A percentile compares a stretch with the other conserved stretches of the same genome.
Conservation (phyloP, 2,888 invertebrate species). For the Brachynemurus nebulosus region DNA sequence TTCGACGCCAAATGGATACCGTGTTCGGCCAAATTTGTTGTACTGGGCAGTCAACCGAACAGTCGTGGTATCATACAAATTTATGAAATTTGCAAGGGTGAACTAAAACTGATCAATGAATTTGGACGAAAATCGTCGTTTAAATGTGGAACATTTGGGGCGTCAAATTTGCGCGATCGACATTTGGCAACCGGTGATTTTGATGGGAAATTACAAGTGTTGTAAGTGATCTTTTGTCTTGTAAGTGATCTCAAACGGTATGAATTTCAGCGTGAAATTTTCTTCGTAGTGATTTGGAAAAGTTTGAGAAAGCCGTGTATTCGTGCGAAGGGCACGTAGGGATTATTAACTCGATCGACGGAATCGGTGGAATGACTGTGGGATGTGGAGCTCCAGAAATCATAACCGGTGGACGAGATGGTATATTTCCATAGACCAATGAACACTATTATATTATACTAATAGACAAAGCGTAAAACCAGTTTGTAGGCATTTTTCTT, state of each 20-base stretch:
- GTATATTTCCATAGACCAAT: too few relatives aligned
- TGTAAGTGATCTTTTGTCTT: slow-evolving; percentile 37
- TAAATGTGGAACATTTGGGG: slow-evolving; percentile 90
- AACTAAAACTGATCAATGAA: slow-evolving; percentile 54
- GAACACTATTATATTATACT: too few relatives aligned
- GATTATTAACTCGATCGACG: slow-evolving; percentile 86
- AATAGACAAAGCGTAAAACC: too few relatives aligned
- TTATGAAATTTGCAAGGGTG: slow-evolving; percentile 61
- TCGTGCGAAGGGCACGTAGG: slow-evolving; percentile 65
- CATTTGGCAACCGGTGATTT: slow-evolving; percentile 86
- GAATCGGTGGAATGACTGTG: slow-evolving; percentile 62
- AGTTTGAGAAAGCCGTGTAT: slow-evolving; percentile 56
- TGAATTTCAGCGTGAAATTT: too few relatives aligned
- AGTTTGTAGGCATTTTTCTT: too few relatives aligned
- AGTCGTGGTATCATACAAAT: slow-evolving; percentile 77
- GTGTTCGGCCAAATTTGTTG: slow-evolving; percentile 82
- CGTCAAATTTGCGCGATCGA: slow-evolving; percentile 65
- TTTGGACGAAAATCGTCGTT: slow-evolving; percentile 71
- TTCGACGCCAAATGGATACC: slow-evolving; percentile 96
- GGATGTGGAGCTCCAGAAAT: slow-evolving; percentile 92
- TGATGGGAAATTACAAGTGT: slow-evolving; percentile 67
- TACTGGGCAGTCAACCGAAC: slow-evolving; percentile 72
- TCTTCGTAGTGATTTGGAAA: slow-evolving; percentile 61
- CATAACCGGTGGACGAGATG: slow-evolving; percentile 87
- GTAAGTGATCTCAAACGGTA: neutral